Conservation (phyloP, 2,888 invertebrate species). For the Diploptera punctata region DNA sequence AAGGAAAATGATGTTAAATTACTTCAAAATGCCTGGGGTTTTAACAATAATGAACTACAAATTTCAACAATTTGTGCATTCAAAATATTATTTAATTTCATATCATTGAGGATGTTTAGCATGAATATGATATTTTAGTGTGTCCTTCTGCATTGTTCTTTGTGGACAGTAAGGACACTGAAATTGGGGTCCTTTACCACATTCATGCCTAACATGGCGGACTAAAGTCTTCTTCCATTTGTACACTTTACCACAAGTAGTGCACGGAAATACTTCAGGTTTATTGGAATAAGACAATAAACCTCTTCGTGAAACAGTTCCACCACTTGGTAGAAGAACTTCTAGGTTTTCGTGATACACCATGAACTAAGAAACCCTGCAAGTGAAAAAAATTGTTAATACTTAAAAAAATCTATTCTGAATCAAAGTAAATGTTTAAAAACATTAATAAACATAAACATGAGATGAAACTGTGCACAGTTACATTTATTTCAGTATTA, state of each 20-base stretch:
- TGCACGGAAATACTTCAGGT: conserved; percentile 18
- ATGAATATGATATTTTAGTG: conserved; percentile 40
- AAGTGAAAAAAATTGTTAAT: not conserved
- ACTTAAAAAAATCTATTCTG: no score
- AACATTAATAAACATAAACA: no score
- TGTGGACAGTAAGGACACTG: conserved; percentile 46
- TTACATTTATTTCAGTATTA: no score
- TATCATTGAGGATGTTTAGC: conserved; percentile 12
- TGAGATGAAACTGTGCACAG: no score
- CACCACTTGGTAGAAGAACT: not conserved
- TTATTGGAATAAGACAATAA: not conserved
- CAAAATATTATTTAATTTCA: not conserved
- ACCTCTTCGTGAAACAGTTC: not conserved
- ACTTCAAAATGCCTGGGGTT: no score
- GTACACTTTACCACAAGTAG: conserved; percentile 39
- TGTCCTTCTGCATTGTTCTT: conserved; percentile 44
- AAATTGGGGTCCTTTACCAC: conserved; percentile 43
- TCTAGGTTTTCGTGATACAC: conserved; percentile 2
- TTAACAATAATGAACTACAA: no score
- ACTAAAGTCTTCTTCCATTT: conserved; percentile 38
- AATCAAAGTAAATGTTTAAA: no score
- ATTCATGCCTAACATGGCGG: conserved; percentile 41
- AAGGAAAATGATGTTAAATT: no score
- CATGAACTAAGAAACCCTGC: no score
- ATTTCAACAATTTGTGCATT: no score